These are phyloP conservation scores for Allobates femoralis DNA, from an alignment of 2,797 vertebrate species.

Conservation along the genomic window DNA sequence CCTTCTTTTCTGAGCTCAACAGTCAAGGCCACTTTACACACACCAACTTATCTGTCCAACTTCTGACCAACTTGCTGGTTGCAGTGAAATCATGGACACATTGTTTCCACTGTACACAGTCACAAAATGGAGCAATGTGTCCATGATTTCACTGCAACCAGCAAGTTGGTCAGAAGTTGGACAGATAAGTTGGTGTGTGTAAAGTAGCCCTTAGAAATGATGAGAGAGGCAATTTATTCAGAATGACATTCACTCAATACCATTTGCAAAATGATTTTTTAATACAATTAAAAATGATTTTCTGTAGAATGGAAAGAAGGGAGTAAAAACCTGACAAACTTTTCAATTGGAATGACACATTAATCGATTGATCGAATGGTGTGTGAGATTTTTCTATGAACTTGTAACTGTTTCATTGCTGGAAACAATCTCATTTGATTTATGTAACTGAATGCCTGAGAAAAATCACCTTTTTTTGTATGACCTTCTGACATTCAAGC, in stretches of 20 bases:
- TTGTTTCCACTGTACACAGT: no score
- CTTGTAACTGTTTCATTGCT: conserved; percentile 41
- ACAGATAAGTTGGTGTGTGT: no score
- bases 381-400: conserved; percentile 23
- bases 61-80: no score
- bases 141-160: no score
- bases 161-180: no score
- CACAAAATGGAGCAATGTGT: no score
- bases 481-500: no score
- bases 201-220: conserved; percentile 51
- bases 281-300: conserved; percentile 63
- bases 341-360: conserved; percentile 48
- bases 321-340: conserved; percentile 17
- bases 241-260: conserved; percentile 52
- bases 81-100: no score
- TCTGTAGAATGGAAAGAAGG: conserved; percentile 46
- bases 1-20: conserved; percentile 13
- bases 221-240: conserved; percentile 53
- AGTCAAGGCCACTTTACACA: no score
- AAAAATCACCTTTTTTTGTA: no score
- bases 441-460: neutral
- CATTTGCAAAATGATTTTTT: conserved; percentile 61
- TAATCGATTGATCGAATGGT: conserved; percentile 47
- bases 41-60: no score
- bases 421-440: neutral